Evolutionary conservation across 2,113 vertebrate genomes (phyloP).

Genomic region (Paralichthys olivaceus): DNA sequence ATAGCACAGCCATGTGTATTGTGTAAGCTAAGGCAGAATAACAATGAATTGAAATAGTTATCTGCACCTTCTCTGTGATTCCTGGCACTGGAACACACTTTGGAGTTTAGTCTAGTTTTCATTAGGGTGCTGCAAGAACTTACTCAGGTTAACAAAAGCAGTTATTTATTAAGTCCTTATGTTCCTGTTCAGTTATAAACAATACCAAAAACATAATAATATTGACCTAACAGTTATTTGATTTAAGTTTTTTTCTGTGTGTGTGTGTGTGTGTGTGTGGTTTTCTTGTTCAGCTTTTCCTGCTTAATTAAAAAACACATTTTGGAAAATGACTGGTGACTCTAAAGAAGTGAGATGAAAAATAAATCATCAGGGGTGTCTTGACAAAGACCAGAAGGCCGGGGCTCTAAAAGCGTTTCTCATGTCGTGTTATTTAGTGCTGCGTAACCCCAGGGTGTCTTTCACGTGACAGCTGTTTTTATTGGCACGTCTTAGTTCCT

Average conservation of each 20-base stretch:
- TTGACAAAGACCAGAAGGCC: slow-evolving; percentile 18
- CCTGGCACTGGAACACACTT: not conserved
- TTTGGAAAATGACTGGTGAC: not conserved
- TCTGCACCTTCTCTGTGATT: slow-evolving; percentile 15
- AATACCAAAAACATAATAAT: not conserved
- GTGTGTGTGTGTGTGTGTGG: not conserved
- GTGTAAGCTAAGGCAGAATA: slow-evolving; percentile 37
- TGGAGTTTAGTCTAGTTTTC: no score
- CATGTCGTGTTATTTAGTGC: slow-evolving; percentile 27
- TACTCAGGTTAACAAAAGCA: not conserved
- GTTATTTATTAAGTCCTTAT: slow-evolving; percentile 6
- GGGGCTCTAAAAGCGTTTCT: not conserved
- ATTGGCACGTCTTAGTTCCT: slow-evolving; percentile 28
- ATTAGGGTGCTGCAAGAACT: not conserved
- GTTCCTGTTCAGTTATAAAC: not conserved
- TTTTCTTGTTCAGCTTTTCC: not conserved
- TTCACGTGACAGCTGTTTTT: slow-evolving; percentile 39
- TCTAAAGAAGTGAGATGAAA: not conserved
- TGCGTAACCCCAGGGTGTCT: slow-evolving; percentile 21
- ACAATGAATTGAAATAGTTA: slow-evolving; percentile 45
- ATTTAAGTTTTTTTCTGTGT: no score
- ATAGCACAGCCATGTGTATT: slow-evolving; percentile 25
- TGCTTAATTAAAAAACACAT: not conserved
- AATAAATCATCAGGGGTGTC: not conserved
- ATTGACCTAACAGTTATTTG: not conserved